Base-by-base conservation (phyloP, 2,797 vertebrate genomes). In the Eleutherodactylus coqui region DNA sequence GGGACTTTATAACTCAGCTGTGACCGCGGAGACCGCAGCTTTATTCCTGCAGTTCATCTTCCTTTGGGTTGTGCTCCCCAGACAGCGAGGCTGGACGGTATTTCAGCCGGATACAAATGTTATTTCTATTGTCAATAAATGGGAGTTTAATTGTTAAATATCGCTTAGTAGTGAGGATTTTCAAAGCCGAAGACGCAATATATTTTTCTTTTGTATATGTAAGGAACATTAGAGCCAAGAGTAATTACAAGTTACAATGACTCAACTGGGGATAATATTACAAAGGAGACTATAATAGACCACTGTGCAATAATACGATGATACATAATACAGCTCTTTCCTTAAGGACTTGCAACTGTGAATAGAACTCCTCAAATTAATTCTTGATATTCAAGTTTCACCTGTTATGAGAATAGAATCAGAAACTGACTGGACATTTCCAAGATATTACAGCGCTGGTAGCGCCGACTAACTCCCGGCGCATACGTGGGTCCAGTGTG, bases 1-100 rank as follows among this genome's bases (percentile, higher is more conserved):
- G 58, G 49, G 49, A 79, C 84, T 51, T 79, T 84, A 77, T 84
- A 84, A 84, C 75, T 84, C 83, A 84, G 78, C 49, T 27, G 36
- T 27, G 76, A 78, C 51, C 53, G 24, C 11, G 34, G 24, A 58
- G 51, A 78, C 51, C 9, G 51, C 14, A 69, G 34, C 60, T 70
- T 67, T 77, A 72, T 83, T 53, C 49, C 38, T 64, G 81, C 4
- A 55, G 73, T 83, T 72, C 38, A 75, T 83, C 81, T 83, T 75
- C 51, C 41, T 43, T 53, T 43, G 67, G 80, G 47, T 53, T 27
- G 24, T 27, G 80, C 29, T 82, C 36, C 64, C 47, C 34, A 72
- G 80, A 51, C 49, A 38, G n/a, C n/a, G n/a, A 43, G 29, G n/a
- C 34, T 38, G n/a, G 34, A 73, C 49, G 51, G 8, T 29, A 51